Evolutionary conservation across 2,797 vertebrate genomes (phyloP).

Genomic region (Choloepus didactylus): DNA sequence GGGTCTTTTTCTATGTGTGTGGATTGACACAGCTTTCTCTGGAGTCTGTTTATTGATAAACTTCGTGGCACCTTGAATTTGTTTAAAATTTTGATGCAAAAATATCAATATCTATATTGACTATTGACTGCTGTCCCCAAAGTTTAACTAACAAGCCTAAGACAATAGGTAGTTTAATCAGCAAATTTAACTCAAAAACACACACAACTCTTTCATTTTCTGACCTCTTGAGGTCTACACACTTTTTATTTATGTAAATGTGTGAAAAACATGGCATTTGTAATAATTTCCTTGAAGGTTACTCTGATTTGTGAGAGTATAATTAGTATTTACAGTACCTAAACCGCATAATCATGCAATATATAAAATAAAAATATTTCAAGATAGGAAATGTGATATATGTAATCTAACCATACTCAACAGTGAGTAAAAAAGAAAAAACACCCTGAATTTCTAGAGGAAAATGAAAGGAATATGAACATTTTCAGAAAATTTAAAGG

Average conservation of each 20-base stretch:
- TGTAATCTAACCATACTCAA: background rate
- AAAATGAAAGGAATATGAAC: background rate
- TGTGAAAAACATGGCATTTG: background rate
- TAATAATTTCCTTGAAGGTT: background rate
- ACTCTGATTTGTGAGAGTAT: background rate
- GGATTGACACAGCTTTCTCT: background rate
- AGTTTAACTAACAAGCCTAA: background rate
- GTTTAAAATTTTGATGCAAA: background rate
- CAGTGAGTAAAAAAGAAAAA: background rate
- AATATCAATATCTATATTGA: background rate
- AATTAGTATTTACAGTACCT: background rate
- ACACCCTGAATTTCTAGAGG: background rate
- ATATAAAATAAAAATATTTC: background rate
- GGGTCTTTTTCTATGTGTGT: background rate
- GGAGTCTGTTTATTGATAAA: background rate
- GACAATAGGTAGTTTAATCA: background rate
- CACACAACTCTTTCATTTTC: background rate
- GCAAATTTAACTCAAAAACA: background rate
- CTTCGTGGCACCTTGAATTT: background rate
- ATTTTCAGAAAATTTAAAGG: background rate
- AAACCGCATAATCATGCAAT: background rate
- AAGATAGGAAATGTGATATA: too few species aligned
- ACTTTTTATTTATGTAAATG: background rate
- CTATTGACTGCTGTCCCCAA: background rate
- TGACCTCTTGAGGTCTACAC: background rate